Evolutionary conservation across 2,797 vertebrate species (phyloP), one percentile per base, ranked within the genome.

Genomic region (Intellagama lesueurii): DNA sequence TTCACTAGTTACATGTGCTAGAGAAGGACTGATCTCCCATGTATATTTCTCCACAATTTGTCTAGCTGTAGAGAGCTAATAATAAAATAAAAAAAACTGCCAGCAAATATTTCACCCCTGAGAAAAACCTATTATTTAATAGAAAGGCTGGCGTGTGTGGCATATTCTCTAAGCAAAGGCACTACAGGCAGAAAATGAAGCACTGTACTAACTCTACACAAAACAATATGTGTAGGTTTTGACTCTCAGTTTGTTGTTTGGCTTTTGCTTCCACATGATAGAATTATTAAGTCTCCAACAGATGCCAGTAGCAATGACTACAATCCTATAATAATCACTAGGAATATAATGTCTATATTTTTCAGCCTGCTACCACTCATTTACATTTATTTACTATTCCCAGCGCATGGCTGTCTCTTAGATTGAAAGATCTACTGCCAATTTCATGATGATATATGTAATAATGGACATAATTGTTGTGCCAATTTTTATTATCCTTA

Each of bases 401-500:
- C 8, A 14, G 19, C 52, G 70, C 84, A 90, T 72, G 4, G 17
- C 4, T 89, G 47, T 24, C 56, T 64, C 69, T 14, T 88, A 84
- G 0, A 26, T 56, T 75, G 26, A 90, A 92, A 81, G 30, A 7
- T 75, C 90, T 88, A 84, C 3, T 35, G 24, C 11, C 32, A 89
- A 91, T 68, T 91, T 81, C 32, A 32, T 19, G 12, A 83, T 26
- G 73, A 5, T 35, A 3, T 2, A 68, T 52, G 83, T 89, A 92
- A 73, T 75, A 80, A 91, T 81, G 6, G 0, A 8, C 16, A 82
- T 4, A 32, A 22, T 64, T 75, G 35, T 0, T 68, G 85, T 86
- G 90, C 90, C 70, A 30, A 86, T 84, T 89, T 80, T 91, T 83
- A 77, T 1, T 9, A 86, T 73, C 90, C 47, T 77, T 66, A 83